Evolutionary conservation across 2,113 vertebrate genomes (phyloP), one percentile per base, ranked within the genome.

Genomic region (Craseonycteris thonglongyai): DNA sequence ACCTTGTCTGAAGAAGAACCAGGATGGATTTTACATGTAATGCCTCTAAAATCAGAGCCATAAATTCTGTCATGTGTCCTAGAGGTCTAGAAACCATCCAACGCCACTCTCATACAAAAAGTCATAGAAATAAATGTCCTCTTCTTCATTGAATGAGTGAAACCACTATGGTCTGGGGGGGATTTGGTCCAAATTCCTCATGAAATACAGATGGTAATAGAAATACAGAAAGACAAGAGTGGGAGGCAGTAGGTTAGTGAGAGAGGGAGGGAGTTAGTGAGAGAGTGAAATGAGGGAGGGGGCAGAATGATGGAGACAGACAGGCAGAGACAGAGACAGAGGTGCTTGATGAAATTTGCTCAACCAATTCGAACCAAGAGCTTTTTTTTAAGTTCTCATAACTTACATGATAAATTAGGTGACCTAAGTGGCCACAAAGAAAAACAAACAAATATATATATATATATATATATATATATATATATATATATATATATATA

Each of bases 141-240:
- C 0, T 79, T 58, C n/a, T 11, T 65, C 54, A 35, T 0, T 42
- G n/a, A 72, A 12, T 7, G 26, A 58, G 30, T 45, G 13, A 54
- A 33, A 9, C 79, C 6, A 18, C 7, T 3, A 75, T 3, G 0
- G 11, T 24, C 14, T 45, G 1, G 6, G 42, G 42, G 11, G 11
- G 7, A 7, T 59, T 0, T 22, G 3, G 24, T 42, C 13, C 28
- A 61, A 82, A 63, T 1, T 45, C 10, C 38, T 83, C 33, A 69
- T 59, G 45, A 87, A 51, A 51, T 14, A 51, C 15, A 51, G 49
- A 51, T 16, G 4, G 18, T 45, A 85, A 22, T 7, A n/a, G 58
- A 74, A 84, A 84, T 18, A 30, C 3, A 68, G 19, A 63, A 78
- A 47, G 8, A 68, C 13, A 63, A 54, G 30, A 68, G 40, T 45